Conservation (phyloP, 1,140 invertebrate species). For the Drosophila elegans region DNA sequence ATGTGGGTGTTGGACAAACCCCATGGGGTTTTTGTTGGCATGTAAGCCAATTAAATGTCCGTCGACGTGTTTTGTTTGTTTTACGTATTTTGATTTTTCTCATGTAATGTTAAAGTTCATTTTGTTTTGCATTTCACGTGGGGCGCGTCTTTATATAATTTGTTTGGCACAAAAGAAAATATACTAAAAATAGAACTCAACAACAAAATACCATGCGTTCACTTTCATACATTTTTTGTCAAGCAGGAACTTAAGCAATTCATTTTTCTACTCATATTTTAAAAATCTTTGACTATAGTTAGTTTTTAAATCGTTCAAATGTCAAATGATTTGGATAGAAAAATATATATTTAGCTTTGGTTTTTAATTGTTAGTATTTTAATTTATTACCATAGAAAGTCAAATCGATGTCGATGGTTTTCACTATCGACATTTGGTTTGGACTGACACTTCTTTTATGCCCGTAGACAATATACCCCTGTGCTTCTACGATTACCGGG, state of each 20-base stretch:
- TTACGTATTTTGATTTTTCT: slow-evolving; percentile 62
- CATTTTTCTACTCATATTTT: no score
- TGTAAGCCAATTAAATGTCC: slow-evolving; percentile 77
- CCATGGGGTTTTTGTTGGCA: slow-evolving; percentile 33
- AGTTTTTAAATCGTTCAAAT: no score
- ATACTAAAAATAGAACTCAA: background rate
- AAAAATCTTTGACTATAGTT: no score
- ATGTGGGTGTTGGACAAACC: slow-evolving; percentile 10
- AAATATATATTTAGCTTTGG: no score
- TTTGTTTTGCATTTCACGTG: slow-evolving; percentile 63
- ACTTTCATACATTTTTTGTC: background rate
- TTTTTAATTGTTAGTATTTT: no score
- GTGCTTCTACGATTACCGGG: background rate
- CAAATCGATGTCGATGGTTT: no score
- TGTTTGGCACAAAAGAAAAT: slow-evolving; percentile 29
- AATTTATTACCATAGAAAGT: background rate
- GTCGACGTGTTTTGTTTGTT: slow-evolving; percentile 70
- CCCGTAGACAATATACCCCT: background rate
- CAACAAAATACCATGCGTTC: background rate
- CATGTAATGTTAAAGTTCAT: slow-evolving; percentile 67
- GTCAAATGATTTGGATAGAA: no score
- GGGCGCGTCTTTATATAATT: slow-evolving; percentile 65
- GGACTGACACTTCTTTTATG: no score
- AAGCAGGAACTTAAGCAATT: no score
- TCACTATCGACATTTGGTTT: no score